Conservation (phyloP, 2,797 vertebrate genomes). For the Megaceryle alcyon region DNA sequence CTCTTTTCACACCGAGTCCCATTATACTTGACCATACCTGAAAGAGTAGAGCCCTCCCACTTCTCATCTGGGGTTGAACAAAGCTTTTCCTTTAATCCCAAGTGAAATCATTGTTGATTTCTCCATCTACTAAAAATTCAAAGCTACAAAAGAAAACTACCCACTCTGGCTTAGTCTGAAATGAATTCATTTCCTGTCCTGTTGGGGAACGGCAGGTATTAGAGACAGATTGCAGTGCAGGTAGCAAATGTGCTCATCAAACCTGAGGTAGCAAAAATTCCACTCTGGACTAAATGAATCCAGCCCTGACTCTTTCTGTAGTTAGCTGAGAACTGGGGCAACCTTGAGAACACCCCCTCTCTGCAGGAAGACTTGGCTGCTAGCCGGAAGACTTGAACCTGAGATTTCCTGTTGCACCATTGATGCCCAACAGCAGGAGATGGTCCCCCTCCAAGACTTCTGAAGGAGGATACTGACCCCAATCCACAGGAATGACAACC, state of each 20-base stretch:
- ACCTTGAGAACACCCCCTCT: neutral
- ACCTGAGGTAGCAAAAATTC: neutral
- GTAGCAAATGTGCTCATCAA: conserved; percentile 46
- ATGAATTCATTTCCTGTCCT: conserved; percentile 36
- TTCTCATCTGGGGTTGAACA: neutral
- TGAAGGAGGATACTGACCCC: neutral
- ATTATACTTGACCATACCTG: neutral
- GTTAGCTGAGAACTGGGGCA: neutral
- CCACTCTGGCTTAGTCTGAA: neutral
- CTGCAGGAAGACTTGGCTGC: neutral
- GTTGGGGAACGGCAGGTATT: conserved; percentile 32
- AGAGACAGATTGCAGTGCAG: conserved; percentile 34
- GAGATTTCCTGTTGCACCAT: neutral
- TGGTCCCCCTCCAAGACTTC: neutral
- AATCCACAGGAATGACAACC: neutral
- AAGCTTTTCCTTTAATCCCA: conserved; percentile 24
- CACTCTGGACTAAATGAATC: neutral
- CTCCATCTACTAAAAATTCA: conserved; percentile 29
- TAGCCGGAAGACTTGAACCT: neutral
- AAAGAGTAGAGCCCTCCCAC: neutral
- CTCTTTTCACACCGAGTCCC: neutral
- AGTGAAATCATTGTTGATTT: conserved; percentile 48
- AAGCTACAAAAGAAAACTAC: conserved; percentile 37
- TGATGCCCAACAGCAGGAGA: neutral
- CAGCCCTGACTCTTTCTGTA: neutral